phyloP scores from a whole-genome alignment of 2,797 vertebrate genomes.

The Smutsia temminckii region DNA sequence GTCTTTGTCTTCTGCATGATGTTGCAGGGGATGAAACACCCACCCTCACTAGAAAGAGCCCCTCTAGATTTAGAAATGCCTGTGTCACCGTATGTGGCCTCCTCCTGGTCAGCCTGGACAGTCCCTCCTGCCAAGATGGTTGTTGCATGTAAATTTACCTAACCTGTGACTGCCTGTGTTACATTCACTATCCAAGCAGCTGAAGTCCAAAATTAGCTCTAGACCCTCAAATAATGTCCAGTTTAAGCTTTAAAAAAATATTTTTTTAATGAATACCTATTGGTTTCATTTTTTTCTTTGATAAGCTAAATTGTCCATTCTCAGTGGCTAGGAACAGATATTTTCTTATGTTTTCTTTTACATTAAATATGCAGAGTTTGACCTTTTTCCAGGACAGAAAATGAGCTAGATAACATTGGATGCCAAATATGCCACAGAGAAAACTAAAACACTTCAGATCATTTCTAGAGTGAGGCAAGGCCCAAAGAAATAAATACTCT shows the following conservation, averaged over 20 bases:
- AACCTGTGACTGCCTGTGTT: not conserved
- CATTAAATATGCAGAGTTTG: conserved; percentile 7
- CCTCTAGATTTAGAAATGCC: not conserved
- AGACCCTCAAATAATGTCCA: not conserved
- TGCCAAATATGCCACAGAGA: not conserved
- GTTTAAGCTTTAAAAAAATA: not conserved
- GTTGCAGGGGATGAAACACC: not conserved
- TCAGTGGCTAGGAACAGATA: not conserved
- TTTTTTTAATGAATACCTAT: not conserved
- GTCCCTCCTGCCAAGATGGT: not conserved
- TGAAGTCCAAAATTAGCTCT: not conserved
- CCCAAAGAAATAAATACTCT: conserved; percentile 15
- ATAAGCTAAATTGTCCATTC: not conserved
- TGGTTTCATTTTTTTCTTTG: not conserved
- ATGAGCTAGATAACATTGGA: conserved; percentile 2
- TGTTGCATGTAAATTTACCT: not conserved
- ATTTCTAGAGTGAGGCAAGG: conserved; percentile 34
- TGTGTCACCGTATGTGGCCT: rapidly evolving
- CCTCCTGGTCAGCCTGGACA: not conserved
- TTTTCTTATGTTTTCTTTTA: conserved; percentile 46
- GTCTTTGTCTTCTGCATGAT: not conserved
- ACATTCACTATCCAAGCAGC: not conserved
- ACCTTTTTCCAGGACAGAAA: conserved; percentile 1
- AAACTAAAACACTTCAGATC: conserved; percentile 1
- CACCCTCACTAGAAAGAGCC: not conserved